Evolutionary conservation across 2,113 vertebrate genomes (phyloP).

Genomic region (Hipposideros armiger): DNA sequence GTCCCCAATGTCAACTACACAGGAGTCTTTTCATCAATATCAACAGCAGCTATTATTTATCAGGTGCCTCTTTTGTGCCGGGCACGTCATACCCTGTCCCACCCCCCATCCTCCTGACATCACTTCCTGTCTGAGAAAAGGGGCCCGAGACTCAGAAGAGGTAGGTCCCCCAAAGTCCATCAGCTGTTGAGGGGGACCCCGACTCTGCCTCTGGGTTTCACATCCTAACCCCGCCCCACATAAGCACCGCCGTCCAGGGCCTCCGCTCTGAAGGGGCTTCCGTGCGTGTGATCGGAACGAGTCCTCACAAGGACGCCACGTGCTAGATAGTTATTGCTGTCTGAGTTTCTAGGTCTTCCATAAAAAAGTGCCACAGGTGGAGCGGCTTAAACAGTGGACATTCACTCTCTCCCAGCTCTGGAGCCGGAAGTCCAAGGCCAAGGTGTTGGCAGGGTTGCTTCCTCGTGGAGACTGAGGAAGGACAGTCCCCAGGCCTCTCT

Average conservation of each 20-base stretch:
- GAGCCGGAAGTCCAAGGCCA: background rate
- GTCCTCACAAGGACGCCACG: too few relatives aligned
- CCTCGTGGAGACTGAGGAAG: too few relatives aligned
- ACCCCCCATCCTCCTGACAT: accelerated
- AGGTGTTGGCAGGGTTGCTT: too few relatives aligned
- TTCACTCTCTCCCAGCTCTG: too few relatives aligned
- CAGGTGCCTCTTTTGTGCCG: background rate
- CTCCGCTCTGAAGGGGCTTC: background rate
- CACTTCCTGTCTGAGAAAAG: background rate
- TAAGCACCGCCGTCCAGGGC: background rate
- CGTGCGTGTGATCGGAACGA: accelerated
- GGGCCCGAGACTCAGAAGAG: background rate
- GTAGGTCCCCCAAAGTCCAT: background rate
- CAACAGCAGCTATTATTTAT: background rate
- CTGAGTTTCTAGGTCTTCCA: too few relatives aligned
- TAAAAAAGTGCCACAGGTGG: too few relatives aligned
- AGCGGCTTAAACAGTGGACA: background rate
- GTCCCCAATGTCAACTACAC: too few relatives aligned
- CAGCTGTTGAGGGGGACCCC: accelerated
- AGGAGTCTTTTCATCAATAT: too few relatives aligned
- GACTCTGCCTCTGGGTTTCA: background rate
- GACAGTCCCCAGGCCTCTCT: too few relatives aligned
- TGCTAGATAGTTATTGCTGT: too few relatives aligned
- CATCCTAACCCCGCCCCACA: accelerated
- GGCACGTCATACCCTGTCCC: accelerated